Conservation (phyloP, 2,113 vertebrate genomes). For the Onychorhynchus coronatus region DNA sequence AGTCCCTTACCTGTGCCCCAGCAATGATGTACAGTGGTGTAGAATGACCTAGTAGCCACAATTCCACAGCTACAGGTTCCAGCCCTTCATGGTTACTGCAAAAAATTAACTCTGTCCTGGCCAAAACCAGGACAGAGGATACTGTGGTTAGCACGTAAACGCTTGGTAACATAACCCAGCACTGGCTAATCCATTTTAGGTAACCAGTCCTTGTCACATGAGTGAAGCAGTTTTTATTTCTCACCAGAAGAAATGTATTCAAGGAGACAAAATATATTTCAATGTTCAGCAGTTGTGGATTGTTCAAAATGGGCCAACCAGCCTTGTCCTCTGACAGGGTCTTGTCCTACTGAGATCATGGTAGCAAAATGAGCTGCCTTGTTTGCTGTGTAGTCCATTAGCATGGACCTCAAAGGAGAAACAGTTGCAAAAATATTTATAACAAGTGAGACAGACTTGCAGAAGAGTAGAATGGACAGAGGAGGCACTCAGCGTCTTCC, state of each 20-base stretch:
- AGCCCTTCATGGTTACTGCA: no score
- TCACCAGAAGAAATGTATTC: background rate
- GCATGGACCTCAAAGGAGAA: background rate
- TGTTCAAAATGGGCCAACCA: background rate
- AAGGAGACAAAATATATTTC: background rate
- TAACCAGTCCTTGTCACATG: background rate
- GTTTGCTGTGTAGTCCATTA: background rate
- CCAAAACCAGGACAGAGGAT: no score
- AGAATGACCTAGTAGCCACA: background rate
- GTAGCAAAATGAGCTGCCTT: background rate
- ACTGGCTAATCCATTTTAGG: background rate
- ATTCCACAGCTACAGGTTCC: no score
- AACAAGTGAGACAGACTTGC: background rate
- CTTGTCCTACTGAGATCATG: rapidly evolving
- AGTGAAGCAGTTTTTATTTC: background rate
- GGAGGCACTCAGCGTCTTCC: background rate
- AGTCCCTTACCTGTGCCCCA: background rate
- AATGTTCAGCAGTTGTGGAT: background rate
- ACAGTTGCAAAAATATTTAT: background rate
- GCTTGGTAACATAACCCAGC: background rate
- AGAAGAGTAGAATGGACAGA: background rate
- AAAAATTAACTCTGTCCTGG: background rate
- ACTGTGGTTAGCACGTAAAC: background rate
- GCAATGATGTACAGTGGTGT: no score
- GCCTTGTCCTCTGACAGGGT: background rate